Evolutionary conservation across 2,888 invertebrate genomes (phyloP).

Genomic region (Polyploca ridens): DNA sequence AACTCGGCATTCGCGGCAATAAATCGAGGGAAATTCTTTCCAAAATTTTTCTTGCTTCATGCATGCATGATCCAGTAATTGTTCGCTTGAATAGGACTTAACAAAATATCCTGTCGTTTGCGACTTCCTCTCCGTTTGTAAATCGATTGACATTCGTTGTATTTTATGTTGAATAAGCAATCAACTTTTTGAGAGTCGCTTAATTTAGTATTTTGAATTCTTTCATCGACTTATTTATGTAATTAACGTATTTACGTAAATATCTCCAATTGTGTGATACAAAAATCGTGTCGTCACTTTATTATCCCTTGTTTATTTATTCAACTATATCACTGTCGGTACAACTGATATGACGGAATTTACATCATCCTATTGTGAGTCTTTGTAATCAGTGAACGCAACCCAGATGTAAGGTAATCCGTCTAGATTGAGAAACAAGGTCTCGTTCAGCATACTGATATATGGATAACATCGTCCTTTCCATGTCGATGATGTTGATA

Average conservation of each 20-base stretch:
- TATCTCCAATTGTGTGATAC: not conserved
- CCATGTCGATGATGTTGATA: not conserved
- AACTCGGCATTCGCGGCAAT: not conserved
- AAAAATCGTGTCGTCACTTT: not conserved
- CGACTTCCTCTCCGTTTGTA: not conserved
- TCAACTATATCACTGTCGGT: not conserved
- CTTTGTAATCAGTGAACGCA: not conserved
- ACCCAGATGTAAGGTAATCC: not conserved
- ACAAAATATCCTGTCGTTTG: slow-evolving; percentile 9
- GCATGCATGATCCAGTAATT: no score
- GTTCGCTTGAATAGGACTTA: slow-evolving; percentile 1
- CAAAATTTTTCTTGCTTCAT: no score
- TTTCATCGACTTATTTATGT: not conserved
- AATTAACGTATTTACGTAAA: no score
- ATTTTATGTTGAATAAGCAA: slow-evolving; percentile 5
- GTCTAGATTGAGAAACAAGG: not conserved
- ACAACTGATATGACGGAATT: not conserved
- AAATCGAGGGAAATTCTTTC: slow-evolving; percentile 1
- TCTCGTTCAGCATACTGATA: not conserved
- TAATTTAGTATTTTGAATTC: not conserved
- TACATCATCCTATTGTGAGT: not conserved
- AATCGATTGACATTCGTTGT: slow-evolving; percentile 4
- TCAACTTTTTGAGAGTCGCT: slow-evolving; percentile 1
- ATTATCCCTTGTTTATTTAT: not conserved
- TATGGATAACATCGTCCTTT: not conserved